Conservation (phyloP, 2,888 invertebrate genomes). For the Pachydiplax longipennis region DNA sequence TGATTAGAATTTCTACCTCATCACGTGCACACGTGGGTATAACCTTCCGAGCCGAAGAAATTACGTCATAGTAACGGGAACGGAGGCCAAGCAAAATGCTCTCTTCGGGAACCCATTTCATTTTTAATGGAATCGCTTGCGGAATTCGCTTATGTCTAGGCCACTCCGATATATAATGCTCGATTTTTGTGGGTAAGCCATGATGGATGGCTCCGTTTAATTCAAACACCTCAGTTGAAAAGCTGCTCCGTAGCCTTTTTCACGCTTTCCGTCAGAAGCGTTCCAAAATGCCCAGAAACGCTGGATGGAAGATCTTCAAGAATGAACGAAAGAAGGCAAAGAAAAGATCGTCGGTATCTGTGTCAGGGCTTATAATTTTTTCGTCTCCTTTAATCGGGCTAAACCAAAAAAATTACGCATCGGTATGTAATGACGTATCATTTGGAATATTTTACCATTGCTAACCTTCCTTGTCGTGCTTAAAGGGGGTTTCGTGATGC, state of each 20-base stretch:
- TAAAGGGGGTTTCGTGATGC: too few relatives aligned
- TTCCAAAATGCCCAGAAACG: too few relatives aligned
- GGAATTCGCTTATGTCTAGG: conserved; percentile 14
- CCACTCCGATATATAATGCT: background rate
- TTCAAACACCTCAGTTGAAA: conserved; percentile 3
- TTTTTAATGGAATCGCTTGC: conserved; percentile 20
- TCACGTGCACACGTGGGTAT: background rate
- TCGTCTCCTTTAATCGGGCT: too few relatives aligned
- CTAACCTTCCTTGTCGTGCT: too few relatives aligned
- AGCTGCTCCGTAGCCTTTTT: conserved; percentile 2
- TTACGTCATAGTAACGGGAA: conserved; percentile 35
- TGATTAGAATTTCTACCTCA: background rate
- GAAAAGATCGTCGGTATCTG: too few relatives aligned
- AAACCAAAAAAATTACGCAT: too few relatives aligned
- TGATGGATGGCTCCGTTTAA: conserved; percentile 21
- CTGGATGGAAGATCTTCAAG: too few relatives aligned
- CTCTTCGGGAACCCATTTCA: background rate
- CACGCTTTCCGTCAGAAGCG: background rate
- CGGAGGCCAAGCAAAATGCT: background rate
- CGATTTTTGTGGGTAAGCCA: background rate
- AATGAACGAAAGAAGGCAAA: too few relatives aligned
- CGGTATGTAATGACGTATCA: too few relatives aligned
- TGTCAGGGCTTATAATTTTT: too few relatives aligned
- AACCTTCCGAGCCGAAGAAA: background rate
- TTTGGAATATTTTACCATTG: too few relatives aligned